Base-by-base conservation (phyloP, 2,113 vertebrate species). In the Ctenodactylus gundi region DNA sequence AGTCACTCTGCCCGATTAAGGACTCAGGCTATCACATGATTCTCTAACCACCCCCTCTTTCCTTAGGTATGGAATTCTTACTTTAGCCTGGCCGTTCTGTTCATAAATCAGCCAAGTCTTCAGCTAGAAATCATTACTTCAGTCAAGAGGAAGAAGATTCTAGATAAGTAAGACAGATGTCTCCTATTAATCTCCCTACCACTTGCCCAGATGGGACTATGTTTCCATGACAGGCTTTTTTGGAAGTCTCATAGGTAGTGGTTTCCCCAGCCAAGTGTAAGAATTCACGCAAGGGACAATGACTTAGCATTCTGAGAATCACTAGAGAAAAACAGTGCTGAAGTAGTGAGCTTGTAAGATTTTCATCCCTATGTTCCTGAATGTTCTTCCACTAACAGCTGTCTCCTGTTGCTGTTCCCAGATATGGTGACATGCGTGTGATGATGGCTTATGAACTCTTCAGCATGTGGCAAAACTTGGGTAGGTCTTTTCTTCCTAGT, bases 51-150 rank as follows among this genome's bases (percentile, higher is more conserved):
- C 14, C 85, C 73, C 94, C 68, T 96, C 39, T 84, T 85, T 92
- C 92, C 96, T 87, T 97, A 99, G 99, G 99, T 99, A 81, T 99
- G 99, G 99, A 99, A 99, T 98, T 99, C 99, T 21, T 99, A 99
- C 94, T 99, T 99, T 98, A 99, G 99, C 92, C 97, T 99, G 96
- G 99, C 99, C 21, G 99, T 99, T 87, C 97, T 99, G 84, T 99
- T 99, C 98, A 99, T 99, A 98, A 99, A 99, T 96, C 99, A 99
- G 97, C 99, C 99, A 27, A 99, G 99, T 96, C 98, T 99, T 84
- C 99, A 99, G 93, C 97, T 99, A 88, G 99, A 99, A 96, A 98
- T 97, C 92, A 98, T 99, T 96, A 99, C 98, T 78, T 97, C 99
- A 92, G 98, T 98, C 9, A 99, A 99, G 97, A 99, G 99, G 97